Base-by-base conservation (phyloP, 2,888 invertebrate genomes). In the Scrobipalpa atriplicella region DNA sequence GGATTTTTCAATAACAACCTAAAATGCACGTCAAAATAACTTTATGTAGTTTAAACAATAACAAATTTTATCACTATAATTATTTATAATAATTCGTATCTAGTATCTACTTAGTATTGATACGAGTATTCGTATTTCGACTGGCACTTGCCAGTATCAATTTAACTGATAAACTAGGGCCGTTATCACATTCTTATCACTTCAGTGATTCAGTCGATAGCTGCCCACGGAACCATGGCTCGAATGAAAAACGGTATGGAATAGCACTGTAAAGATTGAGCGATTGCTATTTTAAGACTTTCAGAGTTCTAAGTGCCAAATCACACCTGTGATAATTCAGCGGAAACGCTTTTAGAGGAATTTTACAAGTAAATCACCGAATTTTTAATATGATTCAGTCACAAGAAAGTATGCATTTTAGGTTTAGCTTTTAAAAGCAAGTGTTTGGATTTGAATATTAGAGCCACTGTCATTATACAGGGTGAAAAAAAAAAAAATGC, bases 111-210 rank as follows among this genome's bases (percentile, higher is more conserved):
- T 21, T 21, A 29, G 2, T 2, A 29, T 29, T 29, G 29, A 3
- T 29, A 2, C 5, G 52, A 18, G n/a, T 52, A 56, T 21, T 56
- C 21, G 21, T 2, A 21, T 11, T 21, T 56, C 21, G 54, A 56
- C 54, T 1, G 11, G 54, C 54, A 29, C 11, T 21, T 29, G 21
- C 13, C 29, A 19, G 54, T 13, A 56, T 56, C 54, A 21, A 56
- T 29, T n/a, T 29, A 56, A 21, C 47, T 29, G 38, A 52, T 51
- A 58, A 65, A 38, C 39, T 8, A 2, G 21, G 13, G 9, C 13
- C 6, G 13, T 56, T 56, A 56, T 56, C 54, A 21, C 3, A 13
- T 13, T 56, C 54, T 56, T 56, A 56, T 56, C 54, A 56, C 47
- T 47, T 47, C 47, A 47, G 47, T 47, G 47, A 47, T 47, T 47